Percentiles rank a stretch among this genome's conserved stretches.
Evolutionary conservation across 2,888 invertebrate species (phyloP).

Genomic region (Apantesis nais): DNA sequence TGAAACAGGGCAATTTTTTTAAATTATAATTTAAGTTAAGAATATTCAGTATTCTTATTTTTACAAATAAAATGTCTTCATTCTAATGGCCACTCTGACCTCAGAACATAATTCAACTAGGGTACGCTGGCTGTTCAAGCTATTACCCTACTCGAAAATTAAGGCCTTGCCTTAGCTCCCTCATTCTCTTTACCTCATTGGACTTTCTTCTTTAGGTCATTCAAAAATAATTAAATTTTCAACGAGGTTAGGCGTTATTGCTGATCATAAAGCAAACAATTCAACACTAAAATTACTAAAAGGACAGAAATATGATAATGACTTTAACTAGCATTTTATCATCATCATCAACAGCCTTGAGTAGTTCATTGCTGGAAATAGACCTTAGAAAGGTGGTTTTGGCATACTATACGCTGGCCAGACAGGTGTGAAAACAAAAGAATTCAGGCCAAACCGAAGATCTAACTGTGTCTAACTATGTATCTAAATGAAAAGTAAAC

Average conservation of each 20-base stretch:
- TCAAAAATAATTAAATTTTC: background rate
- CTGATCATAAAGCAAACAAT: too few species aligned
- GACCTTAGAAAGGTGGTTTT: too few species aligned
- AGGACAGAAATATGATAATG: background rate
- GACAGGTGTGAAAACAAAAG: background rate
- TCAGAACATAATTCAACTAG: too few species aligned
- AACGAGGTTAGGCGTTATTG: background rate
- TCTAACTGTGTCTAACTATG: background rate
- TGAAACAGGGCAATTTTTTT: too few species aligned
- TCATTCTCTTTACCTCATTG: background rate
- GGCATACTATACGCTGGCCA: too few species aligned
- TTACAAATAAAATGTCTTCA: background rate
- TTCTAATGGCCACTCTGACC: background rate
- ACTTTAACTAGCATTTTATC: background rate
- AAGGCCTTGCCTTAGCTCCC: too few species aligned
- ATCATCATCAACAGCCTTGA: too few species aligned
- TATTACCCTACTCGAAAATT: too few species aligned
- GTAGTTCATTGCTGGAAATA: too few species aligned
- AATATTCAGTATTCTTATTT: too few species aligned
- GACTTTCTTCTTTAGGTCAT: background rate
- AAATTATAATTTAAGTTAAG: too few species aligned
- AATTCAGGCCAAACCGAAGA: background rate
- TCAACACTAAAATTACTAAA: background rate
- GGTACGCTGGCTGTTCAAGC: too few species aligned
- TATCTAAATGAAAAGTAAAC: background rate